Percentiles rank a stretch among this genome's conserved stretches.
Conservation (phyloP, 92 coral and sea anemone species). For the Pocillopora grandis region DNA sequence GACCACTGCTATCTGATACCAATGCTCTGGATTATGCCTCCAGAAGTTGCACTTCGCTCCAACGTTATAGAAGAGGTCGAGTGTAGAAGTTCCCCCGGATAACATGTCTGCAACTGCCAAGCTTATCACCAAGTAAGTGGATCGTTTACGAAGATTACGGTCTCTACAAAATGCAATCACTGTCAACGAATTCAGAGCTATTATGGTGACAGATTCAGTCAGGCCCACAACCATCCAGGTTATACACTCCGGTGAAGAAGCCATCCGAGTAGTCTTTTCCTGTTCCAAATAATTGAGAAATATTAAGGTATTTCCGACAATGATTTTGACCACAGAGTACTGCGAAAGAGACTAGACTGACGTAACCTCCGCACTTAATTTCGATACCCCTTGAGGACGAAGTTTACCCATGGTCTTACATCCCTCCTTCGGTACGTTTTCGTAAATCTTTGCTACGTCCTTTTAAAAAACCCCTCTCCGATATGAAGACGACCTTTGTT, state of each 20-base stretch:
- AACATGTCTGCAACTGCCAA: conserved; percentile 6
- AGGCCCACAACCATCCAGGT: neutral
- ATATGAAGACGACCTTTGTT: too few relatives aligned
- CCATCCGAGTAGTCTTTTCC: neutral
- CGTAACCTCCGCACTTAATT: too few relatives aligned
- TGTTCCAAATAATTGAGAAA: too few relatives aligned
- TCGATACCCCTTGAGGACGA: too few relatives aligned
- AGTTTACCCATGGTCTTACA: too few relatives aligned
- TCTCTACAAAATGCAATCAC: neutral
- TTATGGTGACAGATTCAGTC: neutral
- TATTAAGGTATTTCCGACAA: too few relatives aligned
- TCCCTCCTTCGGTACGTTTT: too few relatives aligned
- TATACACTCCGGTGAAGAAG: neutral
- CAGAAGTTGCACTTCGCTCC: neutral
- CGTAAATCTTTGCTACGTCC: too few relatives aligned
- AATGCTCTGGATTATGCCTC: neutral
- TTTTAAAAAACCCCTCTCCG: too few relatives aligned
- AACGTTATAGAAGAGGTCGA: neutral
- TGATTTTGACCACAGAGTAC: too few relatives aligned
- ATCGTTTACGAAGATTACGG: neutral
- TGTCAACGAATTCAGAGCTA: neutral
- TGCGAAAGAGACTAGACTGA: too few relatives aligned
- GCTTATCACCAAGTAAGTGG: neutral
- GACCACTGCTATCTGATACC: too few relatives aligned
- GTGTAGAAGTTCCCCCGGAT: neutral